These are phyloP conservation scores for Aspidiotus destructor DNA, from an alignment of 2,888 invertebrate genomes.

Conservation along the genomic window DNA sequence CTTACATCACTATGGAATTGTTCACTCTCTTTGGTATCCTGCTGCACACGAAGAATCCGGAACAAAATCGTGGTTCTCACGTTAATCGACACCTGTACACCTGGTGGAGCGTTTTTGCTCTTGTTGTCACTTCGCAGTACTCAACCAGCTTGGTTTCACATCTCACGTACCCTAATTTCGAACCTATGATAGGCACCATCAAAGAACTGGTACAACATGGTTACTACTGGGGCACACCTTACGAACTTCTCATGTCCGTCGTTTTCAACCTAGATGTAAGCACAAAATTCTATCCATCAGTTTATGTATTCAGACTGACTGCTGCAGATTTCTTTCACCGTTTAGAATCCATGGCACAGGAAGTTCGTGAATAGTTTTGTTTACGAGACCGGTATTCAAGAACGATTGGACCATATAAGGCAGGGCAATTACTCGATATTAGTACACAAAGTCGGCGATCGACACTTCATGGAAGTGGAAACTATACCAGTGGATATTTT, in stretches of 20 bases:
- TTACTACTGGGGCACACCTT: slow-evolving; percentile 34
- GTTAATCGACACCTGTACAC: slow-evolving; percentile 18
- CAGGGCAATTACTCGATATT: slow-evolving; percentile 33
- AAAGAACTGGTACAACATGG: slow-evolving; percentile 29
- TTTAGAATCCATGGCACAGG: slow-evolving; percentile 32
- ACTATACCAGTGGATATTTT: slow-evolving; percentile 30
- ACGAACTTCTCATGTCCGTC: slow-evolving; percentile 15
- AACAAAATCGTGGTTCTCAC: neutral
- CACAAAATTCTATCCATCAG: too few species aligned
- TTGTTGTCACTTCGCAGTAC: slow-evolving; percentile 33
- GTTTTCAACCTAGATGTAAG: neutral
- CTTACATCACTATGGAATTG: too few species aligned
- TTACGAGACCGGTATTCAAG: slow-evolving; percentile 18
- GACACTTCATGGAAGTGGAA: slow-evolving; percentile 35
- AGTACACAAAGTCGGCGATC: slow-evolving; percentile 32
- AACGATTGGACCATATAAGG: slow-evolving; percentile 28
- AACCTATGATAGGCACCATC: slow-evolving; percentile 22
- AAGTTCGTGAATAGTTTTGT: slow-evolving; percentile 31
- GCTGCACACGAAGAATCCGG: slow-evolving; percentile 18
- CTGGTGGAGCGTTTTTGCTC: slow-evolving; percentile 35
- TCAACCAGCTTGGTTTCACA: slow-evolving; percentile 35
- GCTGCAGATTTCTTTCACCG: too few species aligned
- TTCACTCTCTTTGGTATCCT: slow-evolving; percentile 14
- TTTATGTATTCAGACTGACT: too few species aligned
- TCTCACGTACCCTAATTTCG: slow-evolving; percentile 34